Evolutionary conservation across 2,113 vertebrate genomes (phyloP), one percentile per base, ranked within the genome.

Genomic region (Gorilla gorilla): DNA sequence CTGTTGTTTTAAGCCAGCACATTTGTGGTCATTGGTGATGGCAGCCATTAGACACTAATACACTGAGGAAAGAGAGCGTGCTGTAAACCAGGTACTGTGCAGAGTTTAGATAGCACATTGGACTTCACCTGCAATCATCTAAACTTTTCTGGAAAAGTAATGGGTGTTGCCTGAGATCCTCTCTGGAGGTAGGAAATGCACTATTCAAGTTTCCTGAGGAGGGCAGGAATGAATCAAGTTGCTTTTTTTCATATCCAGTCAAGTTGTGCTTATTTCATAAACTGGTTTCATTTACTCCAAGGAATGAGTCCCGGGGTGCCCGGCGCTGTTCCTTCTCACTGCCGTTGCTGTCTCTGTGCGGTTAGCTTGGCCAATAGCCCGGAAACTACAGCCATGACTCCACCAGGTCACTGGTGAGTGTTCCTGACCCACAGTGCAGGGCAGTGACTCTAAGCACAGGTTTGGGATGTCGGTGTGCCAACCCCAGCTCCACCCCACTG

Each of bases 291-390:
- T 13, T 83, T 45, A n/a, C 30, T 73, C 35, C 32, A 38, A 45
- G 13, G n/a, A 90, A 4, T 45, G 72, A 13, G n/a, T 23, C 20
- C 18, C 50, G 2, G 50, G 61, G 17, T 9, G 6, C 8, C 18
- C 0, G 0, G 23, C 0, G 0, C 76, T n/a, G 0, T 73, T 55
- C 32, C 59, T 52, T 64, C 25, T 82, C 70, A 2, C 35, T 35
- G 22, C 32, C 23, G n/a, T 55, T 4, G 10, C 66, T 43, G 6
- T 38, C 14, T 76, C 55, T 52, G 0, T 20, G 3, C 8, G 9
- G 13, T 1, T 14, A 3, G 8, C 22, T 22, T 38, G 57, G 80
- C 43, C 18, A 1, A 20, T 14, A 40, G 43, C 20, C 25, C 11
- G 16, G 78, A 13, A 52, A 7, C 22, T 4, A n/a, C 11, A 32